Percentiles rank a stretch among this genome's conserved stretches.
phyloP scores from a whole-genome alignment of 2,797 vertebrate species.

The Myotis findleyi region DNA sequence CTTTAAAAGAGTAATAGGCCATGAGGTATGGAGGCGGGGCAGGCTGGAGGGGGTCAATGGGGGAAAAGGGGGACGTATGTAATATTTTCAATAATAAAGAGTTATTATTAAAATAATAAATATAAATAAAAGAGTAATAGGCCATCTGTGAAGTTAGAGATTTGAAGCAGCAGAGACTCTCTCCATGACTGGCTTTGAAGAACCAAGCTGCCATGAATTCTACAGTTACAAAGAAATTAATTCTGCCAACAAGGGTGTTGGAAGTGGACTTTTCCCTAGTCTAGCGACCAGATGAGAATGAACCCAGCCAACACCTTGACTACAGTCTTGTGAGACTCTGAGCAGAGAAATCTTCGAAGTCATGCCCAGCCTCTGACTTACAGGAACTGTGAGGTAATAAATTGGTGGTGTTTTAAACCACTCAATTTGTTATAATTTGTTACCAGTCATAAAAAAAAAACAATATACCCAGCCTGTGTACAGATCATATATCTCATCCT shows the following conservation, averaged over 20 bases:
- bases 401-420: neutral
- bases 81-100: too few species aligned
- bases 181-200: neutral
- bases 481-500: constrained; percentile 14
- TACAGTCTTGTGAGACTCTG: neutral
- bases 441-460: constrained; percentile 22
- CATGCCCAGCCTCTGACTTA: neutral
- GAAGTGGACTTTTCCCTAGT: neutral
- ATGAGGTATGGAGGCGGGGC: neutral
- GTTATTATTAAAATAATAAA: too few species aligned
- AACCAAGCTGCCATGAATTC: constrained; percentile 34
- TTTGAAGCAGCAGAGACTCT: neutral
- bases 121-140: neutral
- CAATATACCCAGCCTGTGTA: neutral
- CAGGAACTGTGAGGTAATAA: constrained; percentile 17
- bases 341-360: neutral
- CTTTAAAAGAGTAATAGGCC: neutral
- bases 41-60: too few species aligned
- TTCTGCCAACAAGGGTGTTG: neutral
- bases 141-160: constrained; percentile 4
- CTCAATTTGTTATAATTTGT: constrained; percentile 7
- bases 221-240: constrained; percentile 16
- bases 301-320: neutral
- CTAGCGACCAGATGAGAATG: constrained; percentile 13
- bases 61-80: too few species aligned